These are phyloP conservation scores for Hymenochirus boettgeri DNA, from an alignment of 2,113 vertebrate genomes.

Conservation along the genomic window DNA sequence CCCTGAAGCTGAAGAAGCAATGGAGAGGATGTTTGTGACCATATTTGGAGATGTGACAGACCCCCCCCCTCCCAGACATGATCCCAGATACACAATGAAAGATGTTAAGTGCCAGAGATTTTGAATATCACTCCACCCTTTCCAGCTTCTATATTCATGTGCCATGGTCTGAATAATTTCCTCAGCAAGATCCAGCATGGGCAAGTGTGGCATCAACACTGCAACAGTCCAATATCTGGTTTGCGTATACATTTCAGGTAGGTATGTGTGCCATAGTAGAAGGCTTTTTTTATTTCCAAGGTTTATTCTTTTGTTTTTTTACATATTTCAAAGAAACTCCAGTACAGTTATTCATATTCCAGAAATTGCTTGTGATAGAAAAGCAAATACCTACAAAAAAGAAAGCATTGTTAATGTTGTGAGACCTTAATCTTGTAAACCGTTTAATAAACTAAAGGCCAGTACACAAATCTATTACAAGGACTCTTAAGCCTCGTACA, in stretches of 20 bases:
- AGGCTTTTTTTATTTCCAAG: too few species aligned
- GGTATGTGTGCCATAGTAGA: conserved; percentile 70
- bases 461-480: too few species aligned
- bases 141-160: conserved; percentile 43
- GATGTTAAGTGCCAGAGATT: conserved; percentile 50
- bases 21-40: conserved; percentile 53
- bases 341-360: conserved; percentile 83
- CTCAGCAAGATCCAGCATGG: conserved; percentile 69
- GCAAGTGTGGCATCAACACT: conserved; percentile 80
- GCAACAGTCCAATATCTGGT: conserved; percentile 59
- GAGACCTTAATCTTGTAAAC: too few species aligned
- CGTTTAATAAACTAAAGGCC: too few species aligned
- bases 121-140: conserved; percentile 46
- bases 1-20: conserved; percentile 74
- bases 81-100: conserved; percentile 51
- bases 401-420: too few species aligned
- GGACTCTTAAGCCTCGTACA: too few species aligned
- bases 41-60: conserved; percentile 69
- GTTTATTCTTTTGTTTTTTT: conserved; percentile 51
- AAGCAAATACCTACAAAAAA: conserved; percentile 70
- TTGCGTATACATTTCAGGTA: conserved; percentile 67
- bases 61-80: conserved; percentile 55
- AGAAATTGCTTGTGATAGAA: conserved; percentile 98
- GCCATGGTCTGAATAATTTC: conserved; percentile 42
- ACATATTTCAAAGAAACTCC: conserved; percentile 45